Conservation (phyloP, 2,113 vertebrate genomes). For the Pollimyrus isidori region DNA sequence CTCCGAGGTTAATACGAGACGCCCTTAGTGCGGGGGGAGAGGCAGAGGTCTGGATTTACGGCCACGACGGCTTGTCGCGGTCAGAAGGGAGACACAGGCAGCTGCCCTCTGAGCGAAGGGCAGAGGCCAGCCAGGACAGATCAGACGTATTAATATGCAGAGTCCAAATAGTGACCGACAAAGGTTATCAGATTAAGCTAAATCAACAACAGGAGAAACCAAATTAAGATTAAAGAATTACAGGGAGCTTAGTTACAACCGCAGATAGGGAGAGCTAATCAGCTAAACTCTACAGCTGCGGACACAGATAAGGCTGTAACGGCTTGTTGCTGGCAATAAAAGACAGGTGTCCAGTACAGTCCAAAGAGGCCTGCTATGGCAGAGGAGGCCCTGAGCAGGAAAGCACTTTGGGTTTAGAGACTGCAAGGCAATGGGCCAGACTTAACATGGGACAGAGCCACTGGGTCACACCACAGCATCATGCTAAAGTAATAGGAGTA, state of each 20-base stretch:
- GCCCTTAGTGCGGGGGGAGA: neutral
- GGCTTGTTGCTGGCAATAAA: too few species aligned
- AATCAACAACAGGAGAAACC: neutral
- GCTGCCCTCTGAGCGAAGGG: neutral
- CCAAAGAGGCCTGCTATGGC: neutral
- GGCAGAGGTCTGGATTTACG: neutral
- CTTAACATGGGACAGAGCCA: neutral
- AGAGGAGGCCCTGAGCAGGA: neutral
- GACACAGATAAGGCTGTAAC: neutral
- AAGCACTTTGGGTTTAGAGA: neutral
- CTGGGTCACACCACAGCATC: neutral
- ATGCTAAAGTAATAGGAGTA: neutral
- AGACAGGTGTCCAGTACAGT: neutral
- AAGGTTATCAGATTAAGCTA: neutral
- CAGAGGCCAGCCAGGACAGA: neutral
- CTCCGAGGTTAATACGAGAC: neutral
- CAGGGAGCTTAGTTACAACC: neutral
- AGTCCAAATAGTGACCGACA: neutral
- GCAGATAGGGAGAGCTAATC: neutral
- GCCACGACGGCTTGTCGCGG: neutral
- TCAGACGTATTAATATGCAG: neutral
- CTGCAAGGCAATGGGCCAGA: neutral
- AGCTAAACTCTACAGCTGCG: neutral
- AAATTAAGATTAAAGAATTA: slow-evolving; percentile 6
- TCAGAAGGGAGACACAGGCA: neutral